Conservation (phyloP, 1,140 invertebrate genomes). For the Tetragnatha versicolor region DNA sequence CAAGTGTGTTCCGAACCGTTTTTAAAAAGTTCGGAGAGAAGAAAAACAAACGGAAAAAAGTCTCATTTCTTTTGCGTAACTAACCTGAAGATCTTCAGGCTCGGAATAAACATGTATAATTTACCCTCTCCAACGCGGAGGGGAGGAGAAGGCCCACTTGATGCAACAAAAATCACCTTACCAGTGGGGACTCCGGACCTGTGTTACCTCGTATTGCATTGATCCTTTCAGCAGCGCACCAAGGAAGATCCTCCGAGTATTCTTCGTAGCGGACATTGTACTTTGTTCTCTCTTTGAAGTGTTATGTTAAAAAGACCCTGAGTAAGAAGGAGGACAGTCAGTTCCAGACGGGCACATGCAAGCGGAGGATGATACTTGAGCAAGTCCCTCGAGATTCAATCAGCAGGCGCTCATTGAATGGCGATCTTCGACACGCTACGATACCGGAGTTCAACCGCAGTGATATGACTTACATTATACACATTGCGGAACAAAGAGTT, state of each 20-base stretch:
- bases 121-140: conserved; percentile 32
- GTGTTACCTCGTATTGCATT: conserved; percentile 50
- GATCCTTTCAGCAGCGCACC: conserved; percentile 20
- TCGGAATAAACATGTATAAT: conserved; percentile 46
- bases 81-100: conserved; percentile 53
- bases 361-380: conserved; percentile 47
- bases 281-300: conserved; percentile 50
- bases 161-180: conserved; percentile 53
- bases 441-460: conserved; percentile 50
- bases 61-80: conserved; percentile 30
- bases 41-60: conserved; percentile 46
- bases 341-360: conserved; percentile 28
- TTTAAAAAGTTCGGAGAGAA: conserved; percentile 21
- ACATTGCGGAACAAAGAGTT: conserved; percentile 49
- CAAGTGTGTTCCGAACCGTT: conserved; percentile 38
- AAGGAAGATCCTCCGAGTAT: conserved; percentile 20
- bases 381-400: conserved; percentile 36
- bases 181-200: conserved; percentile 50
- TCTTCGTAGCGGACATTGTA: conserved; percentile 42
- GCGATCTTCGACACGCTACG: conserved; percentile 18
- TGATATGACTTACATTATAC: conserved; percentile 56
- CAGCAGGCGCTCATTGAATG: background rate
- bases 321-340: conserved; percentile 55
- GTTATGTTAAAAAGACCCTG: conserved; percentile 54
- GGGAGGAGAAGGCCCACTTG: conserved; percentile 45